Conservation (phyloP, 2,113 vertebrate species). For the Pangasianodon gigas region DNA sequence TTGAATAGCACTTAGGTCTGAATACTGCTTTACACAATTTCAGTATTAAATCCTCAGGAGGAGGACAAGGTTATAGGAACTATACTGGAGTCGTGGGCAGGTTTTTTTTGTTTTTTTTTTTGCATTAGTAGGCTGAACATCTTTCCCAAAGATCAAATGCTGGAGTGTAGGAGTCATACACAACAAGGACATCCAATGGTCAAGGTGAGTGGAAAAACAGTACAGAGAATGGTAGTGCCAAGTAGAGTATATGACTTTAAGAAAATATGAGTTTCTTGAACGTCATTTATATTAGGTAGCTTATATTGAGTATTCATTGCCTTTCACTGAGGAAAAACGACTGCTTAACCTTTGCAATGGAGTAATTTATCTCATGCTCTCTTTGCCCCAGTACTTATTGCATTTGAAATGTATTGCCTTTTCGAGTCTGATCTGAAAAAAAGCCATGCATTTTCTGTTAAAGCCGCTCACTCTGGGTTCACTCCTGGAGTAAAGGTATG, state of each 20-base stretch:
- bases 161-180: background rate
- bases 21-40: background rate
- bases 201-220: background rate
- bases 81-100: background rate
- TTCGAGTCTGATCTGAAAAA: background rate
- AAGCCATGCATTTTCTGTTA: background rate
- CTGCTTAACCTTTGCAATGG: slow-evolving; percentile 3
- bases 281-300: background rate
- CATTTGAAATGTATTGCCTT: background rate
- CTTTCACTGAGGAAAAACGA: slow-evolving; percentile 10
- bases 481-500: background rate
- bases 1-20: background rate
- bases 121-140: background rate
- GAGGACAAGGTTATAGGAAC: background rate
- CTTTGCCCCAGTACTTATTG: background rate
- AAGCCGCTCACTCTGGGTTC: background rate
- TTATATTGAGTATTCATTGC: background rate
- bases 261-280: background rate
- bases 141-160: background rate
- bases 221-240: background rate
- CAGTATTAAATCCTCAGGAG: background rate
- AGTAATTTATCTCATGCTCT: background rate
- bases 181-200: background rate
- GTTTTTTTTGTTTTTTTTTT: background rate
- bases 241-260: background rate